Conservation (phyloP, 2,113 vertebrate genomes). For the Ammodytes dubius region DNA sequence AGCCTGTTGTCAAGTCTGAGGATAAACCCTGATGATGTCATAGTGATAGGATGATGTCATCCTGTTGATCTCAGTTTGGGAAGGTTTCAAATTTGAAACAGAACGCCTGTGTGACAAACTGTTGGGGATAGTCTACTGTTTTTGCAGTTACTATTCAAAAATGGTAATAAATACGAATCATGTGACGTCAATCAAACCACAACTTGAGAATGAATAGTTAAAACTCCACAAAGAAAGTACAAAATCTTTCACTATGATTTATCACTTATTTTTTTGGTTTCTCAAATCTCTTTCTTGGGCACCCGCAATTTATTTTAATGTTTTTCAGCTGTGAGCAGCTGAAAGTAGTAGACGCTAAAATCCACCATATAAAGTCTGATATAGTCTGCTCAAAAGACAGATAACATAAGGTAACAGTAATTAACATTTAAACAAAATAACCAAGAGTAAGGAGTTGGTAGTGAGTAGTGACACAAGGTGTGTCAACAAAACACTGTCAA, state of each 20-base stretch:
- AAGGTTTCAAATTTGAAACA: too few species aligned
- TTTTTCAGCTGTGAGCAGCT: neutral
- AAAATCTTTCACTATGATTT: neutral
- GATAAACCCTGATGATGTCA: conserved; percentile 9
- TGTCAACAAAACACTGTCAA: neutral
- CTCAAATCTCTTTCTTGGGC: neutral
- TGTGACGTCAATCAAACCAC: neutral
- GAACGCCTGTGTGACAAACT: neutral
- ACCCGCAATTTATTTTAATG: neutral
- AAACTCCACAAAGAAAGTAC: neutral
- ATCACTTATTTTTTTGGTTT: neutral
- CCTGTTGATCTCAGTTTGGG: neutral
- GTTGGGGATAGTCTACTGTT: neutral
- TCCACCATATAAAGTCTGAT: neutral
- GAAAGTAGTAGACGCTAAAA: neutral
- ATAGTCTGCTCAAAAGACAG: too few species aligned
- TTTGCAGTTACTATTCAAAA: neutral
- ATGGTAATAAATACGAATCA: too few species aligned
- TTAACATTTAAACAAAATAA: neutral
- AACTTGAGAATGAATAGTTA: neutral
- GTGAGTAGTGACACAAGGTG: neutral
- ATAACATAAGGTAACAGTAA: neutral
- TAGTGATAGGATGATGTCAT: neutral
- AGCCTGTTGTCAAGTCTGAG: neutral
- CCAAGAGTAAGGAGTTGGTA: neutral